A percentile compares a stretch with the other conserved stretches of the same genome.
phyloP scores from a whole-genome alignment of 2,888 invertebrate genomes.

The Frankliniella intonsa region DNA sequence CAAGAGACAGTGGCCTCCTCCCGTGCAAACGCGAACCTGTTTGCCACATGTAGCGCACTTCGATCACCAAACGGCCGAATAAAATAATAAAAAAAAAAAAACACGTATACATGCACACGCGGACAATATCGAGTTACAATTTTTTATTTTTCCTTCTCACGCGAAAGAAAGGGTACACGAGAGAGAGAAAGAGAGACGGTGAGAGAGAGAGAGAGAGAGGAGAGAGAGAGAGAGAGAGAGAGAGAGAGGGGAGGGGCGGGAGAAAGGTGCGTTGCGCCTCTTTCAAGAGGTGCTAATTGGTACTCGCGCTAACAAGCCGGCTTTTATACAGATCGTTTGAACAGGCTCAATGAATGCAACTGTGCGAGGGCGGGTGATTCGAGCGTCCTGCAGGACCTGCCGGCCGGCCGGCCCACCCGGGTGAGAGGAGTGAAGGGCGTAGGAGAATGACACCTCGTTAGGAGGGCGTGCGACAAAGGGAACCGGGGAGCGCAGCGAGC shows the following conservation, averaged over 20 bases:
- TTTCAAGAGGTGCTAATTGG: conserved; percentile 12
- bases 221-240: conserved; percentile 6
- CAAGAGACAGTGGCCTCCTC: too few species aligned
- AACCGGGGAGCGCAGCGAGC: neutral
- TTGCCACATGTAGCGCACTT: too few species aligned
- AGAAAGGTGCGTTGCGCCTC: neutral
- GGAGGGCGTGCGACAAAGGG: neutral
- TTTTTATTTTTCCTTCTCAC: neutral
- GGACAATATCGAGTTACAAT: too few species aligned
- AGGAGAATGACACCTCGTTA: conserved; percentile 1
- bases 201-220: neutral
- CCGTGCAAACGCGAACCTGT: too few species aligned
- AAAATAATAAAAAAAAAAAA: too few species aligned
- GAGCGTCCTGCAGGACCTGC: conserved; percentile 2
- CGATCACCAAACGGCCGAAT: too few species aligned
- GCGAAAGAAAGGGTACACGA: too few species aligned
- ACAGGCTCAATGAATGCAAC: neutral
- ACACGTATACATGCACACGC: too few species aligned
- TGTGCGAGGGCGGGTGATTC: neutral
- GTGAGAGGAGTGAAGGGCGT: conserved; percentile 26
- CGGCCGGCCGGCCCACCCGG: neutral
- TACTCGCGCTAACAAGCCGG: neutral
- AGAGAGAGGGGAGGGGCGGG: neutral
- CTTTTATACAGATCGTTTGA: conserved; percentile 27
- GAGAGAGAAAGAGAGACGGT: neutral